These are phyloP conservation scores for Ailuropoda melanoleuca DNA, from an alignment of 2,113 vertebrate genomes.

Conservation along the genomic window DNA sequence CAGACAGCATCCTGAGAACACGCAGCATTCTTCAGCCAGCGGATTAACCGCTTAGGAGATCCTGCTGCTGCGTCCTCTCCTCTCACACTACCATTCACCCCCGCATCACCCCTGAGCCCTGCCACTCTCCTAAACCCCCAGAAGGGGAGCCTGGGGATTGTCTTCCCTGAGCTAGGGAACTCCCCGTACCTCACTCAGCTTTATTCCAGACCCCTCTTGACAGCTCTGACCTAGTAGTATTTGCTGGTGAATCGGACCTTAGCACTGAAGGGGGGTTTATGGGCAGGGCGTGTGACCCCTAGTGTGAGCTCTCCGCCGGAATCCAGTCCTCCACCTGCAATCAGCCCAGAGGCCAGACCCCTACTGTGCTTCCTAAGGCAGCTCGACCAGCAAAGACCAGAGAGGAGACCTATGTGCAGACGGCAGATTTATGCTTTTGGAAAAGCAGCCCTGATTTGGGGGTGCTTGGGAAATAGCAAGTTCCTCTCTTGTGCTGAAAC, in stretches of 20 bases:
- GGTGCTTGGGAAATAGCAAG: background rate
- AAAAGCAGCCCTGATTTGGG: background rate
- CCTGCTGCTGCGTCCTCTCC: too few species aligned
- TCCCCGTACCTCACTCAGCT: background rate
- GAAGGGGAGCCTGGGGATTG: background rate
- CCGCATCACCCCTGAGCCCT: background rate
- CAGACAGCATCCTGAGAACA: background rate
- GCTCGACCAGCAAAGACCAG: background rate
- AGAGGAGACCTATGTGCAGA: too few species aligned
- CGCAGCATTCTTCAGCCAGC: background rate
- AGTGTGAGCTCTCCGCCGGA: background rate
- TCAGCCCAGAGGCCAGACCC: too few species aligned
- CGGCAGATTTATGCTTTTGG: background rate
- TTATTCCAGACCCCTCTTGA: background rate
- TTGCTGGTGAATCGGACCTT: background rate
- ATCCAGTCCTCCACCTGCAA: background rate
- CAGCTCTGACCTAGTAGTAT: background rate
- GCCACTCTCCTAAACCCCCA: background rate
- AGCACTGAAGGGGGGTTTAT: background rate
- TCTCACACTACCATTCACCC: background rate
- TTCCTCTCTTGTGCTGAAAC: background rate
- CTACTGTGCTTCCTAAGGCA: background rate
- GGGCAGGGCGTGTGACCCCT: background rate
- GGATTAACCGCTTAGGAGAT: background rate
- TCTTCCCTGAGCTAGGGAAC: background rate